These are phyloP conservation scores for Epinotia demarniana DNA, from an alignment of 2,888 invertebrate genomes.

Conservation along the genomic window DNA sequence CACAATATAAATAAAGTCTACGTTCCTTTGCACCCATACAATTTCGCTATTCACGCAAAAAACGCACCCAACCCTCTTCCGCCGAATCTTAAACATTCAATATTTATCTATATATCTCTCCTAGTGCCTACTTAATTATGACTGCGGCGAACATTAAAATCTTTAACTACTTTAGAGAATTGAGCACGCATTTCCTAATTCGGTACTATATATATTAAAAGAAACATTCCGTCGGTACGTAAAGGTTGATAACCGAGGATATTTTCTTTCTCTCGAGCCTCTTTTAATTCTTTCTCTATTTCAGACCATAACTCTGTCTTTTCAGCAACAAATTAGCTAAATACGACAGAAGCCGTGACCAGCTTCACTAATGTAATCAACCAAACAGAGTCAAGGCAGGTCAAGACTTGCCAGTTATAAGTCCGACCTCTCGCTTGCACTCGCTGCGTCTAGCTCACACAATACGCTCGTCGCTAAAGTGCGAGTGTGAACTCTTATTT, in stretches of 20 bases:
- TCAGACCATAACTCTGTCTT: not conserved
- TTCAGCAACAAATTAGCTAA: not conserved
- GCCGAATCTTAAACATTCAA: slow-evolving; percentile 7
- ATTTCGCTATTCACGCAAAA: slow-evolving; percentile 16
- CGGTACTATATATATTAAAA: not conserved
- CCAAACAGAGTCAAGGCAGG: not conserved
- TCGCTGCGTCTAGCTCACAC: not conserved
- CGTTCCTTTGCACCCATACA: slow-evolving; percentile 15
- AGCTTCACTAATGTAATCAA: not conserved
- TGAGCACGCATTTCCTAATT: slow-evolving; percentile 18
- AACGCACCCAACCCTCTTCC: slow-evolving; percentile 8
- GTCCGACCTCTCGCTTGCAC: not conserved
- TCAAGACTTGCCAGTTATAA: not conserved
- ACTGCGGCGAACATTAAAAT: slow-evolving; percentile 37
- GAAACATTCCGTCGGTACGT: not conserved
- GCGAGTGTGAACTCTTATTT: not conserved
- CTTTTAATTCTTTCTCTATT: slow-evolving; percentile 2
- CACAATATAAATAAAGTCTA: slow-evolving; percentile 30
- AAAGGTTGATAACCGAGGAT: not conserved
- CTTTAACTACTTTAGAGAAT: slow-evolving; percentile 27
- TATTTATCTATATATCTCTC: slow-evolving; percentile 32
- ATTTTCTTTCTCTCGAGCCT: not conserved
- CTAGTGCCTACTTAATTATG: slow-evolving; percentile 23
- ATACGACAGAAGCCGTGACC: not conserved
- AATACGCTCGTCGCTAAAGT: not conserved